Evolutionary conservation across 2,113 vertebrate species (phyloP).

Genomic region (Perca schrenkii): DNA sequence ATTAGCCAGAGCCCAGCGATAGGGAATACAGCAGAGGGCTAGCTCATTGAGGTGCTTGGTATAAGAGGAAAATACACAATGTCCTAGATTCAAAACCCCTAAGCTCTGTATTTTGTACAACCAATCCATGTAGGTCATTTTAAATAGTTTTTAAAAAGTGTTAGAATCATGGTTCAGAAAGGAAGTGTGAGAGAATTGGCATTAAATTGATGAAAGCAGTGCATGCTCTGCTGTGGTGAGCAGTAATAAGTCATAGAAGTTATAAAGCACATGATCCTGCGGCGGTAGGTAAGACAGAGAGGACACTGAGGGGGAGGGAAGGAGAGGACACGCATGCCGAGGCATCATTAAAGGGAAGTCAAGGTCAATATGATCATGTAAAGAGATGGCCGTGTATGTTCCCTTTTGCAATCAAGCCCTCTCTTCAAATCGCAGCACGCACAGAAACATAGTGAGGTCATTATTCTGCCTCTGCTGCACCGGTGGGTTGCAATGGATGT

Average conservation of each 20-base stretch:
- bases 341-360: constrained; percentile 57
- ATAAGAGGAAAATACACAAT: constrained; percentile 56
- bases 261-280: constrained; percentile 66
- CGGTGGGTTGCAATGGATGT: neutral
- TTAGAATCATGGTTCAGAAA: constrained; percentile 22
- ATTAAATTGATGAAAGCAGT: constrained; percentile 48
- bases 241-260: constrained; percentile 60
- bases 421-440: constrained; percentile 26
- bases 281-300: constrained; percentile 54
- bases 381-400: constrained; percentile 31
- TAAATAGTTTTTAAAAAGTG: constrained; percentile 56
- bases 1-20: constrained; percentile 65
- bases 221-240: constrained; percentile 42
- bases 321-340: constrained; percentile 30
- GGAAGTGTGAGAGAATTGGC: constrained; percentile 31
- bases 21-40: constrained; percentile 56
- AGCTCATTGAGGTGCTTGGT: constrained; percentile 54
- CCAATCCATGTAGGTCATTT: constrained; percentile 75
- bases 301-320: constrained; percentile 42
- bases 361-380: constrained; percentile 64
- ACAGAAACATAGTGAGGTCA: constrained; percentile 19
- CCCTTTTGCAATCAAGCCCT: constrained; percentile 36
- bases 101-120: constrained; percentile 53
- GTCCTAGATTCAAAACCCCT: constrained; percentile 70
- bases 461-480: constrained; percentile 29